Conservation (phyloP, 2,113 vertebrate species). For the Murina feae region DNA sequence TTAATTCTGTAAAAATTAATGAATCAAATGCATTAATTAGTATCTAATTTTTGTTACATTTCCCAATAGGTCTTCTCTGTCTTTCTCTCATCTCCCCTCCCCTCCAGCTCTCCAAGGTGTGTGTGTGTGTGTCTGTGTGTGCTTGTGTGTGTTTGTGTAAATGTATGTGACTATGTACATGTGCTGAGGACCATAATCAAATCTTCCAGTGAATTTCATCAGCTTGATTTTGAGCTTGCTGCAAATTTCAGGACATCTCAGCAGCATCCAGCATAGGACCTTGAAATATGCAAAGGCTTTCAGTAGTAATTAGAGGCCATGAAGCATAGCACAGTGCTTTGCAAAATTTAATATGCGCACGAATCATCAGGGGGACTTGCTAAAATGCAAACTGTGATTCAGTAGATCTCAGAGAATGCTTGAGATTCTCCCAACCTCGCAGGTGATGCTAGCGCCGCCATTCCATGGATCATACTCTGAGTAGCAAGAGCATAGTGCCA, state of each 20-base stretch:
- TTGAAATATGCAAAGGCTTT: not conserved
- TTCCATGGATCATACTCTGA: not conserved
- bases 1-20: not conserved
- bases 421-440: not conserved
- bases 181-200: not conserved
- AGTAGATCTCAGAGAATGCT: not conserved
- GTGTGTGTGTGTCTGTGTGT: not conserved
- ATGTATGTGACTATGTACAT: not conserved
- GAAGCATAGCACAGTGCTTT: not conserved
- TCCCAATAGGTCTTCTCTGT: not conserved
- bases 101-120: not conserved
- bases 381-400: not conserved
- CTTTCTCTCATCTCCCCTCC: not conserved
- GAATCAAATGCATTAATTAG: not conserved
- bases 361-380: not conserved
- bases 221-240: not conserved
- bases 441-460: accelerated
- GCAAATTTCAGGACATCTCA: not conserved
- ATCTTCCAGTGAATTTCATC: not conserved
- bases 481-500: not conserved
- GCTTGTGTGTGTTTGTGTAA: not conserved
- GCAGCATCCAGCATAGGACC: too few species aligned
- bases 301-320: not conserved
- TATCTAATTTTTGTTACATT: not conserved
- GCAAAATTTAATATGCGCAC: not conserved